A percentile compares a stretch with the other conserved stretches of the same genome.
phyloP scores from a whole-genome alignment of 2,797 vertebrate genomes.

The Clamator glandarius region DNA sequence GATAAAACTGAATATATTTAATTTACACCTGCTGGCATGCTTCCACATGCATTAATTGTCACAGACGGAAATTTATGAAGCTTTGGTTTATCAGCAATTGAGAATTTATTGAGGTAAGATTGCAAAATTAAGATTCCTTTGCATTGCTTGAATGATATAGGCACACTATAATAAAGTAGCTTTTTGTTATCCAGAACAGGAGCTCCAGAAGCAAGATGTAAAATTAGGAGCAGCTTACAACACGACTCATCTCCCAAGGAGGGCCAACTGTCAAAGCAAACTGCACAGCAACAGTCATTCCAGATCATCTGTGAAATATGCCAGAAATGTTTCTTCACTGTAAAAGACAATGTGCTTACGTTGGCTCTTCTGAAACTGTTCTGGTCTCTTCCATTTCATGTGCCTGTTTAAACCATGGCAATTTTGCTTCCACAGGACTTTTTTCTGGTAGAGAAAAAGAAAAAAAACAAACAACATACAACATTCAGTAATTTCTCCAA shows the following conservation, averaged over 20 bases:
- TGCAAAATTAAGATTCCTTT: background rate
- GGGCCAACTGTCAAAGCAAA: constrained; percentile 55
- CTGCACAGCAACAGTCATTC: background rate
- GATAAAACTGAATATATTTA: background rate
- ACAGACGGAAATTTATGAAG: too few relatives aligned
- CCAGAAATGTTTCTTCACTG: background rate
- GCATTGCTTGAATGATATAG: background rate
- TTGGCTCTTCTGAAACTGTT: constrained; percentile 86
- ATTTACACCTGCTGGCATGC: background rate
- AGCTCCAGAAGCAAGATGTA: constrained; percentile 44
- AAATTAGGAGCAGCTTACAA: constrained; percentile 41
- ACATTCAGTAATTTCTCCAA: background rate
- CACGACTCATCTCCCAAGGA: constrained; percentile 43
- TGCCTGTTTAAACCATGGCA: constrained; percentile 91
- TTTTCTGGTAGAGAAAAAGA: constrained; percentile 80
- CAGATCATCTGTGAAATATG: constrained; percentile 36
- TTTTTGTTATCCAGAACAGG: constrained; percentile 32
- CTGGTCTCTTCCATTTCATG: constrained; percentile 89
- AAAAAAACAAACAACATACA: background rate
- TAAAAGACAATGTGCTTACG: constrained; percentile 79
- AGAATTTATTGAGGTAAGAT: too few relatives aligned
- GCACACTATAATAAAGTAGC: background rate
- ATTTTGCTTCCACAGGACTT: constrained; percentile 88
- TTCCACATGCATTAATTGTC: background rate
- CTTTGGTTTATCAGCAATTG: too few relatives aligned